A percentile compares a stretch with the other conserved stretches of the same genome.
Evolutionary conservation across 2,888 invertebrate species (phyloP).

Genomic region (Cataglyphis livida): DNA sequence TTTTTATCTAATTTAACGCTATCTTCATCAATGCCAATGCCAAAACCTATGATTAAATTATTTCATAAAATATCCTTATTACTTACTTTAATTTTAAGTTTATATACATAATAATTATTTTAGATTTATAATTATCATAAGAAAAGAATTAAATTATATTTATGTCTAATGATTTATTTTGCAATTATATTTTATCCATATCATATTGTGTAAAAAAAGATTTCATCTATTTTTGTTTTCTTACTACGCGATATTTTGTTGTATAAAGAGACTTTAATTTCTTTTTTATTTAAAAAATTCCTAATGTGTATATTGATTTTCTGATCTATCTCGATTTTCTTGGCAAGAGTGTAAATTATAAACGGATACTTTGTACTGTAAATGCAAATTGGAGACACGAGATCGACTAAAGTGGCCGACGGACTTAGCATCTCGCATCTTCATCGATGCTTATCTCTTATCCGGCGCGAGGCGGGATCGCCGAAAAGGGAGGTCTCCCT

Average conservation of each 20-base stretch:
- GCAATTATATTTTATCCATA: neutral
- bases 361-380: constrained; percentile 2
- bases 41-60: neutral
- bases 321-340: neutral
- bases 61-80: neutral
- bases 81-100: neutral
- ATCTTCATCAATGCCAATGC: neutral
- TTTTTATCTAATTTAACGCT: neutral
- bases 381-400: constrained; percentile 32
- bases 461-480: constrained; percentile 60
- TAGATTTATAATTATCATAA: neutral
- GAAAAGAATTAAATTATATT: neutral
- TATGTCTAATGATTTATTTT: neutral
- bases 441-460: constrained; percentile 68
- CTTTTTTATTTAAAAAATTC: neutral
- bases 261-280: neutral
- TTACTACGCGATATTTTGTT: neutral
- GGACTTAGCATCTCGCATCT: constrained; percentile 56
- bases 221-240: neutral
- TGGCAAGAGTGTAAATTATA: neutral
- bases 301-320: neutral
- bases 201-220: neutral
- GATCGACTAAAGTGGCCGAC: constrained; percentile 54
- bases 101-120: neutral
- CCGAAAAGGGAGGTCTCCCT: constrained; percentile 45